Evolutionary conservation across 2,888 invertebrate species (phyloP), one percentile per base, ranked within the genome.

Genomic region (Macrophya alboannulata): DNA sequence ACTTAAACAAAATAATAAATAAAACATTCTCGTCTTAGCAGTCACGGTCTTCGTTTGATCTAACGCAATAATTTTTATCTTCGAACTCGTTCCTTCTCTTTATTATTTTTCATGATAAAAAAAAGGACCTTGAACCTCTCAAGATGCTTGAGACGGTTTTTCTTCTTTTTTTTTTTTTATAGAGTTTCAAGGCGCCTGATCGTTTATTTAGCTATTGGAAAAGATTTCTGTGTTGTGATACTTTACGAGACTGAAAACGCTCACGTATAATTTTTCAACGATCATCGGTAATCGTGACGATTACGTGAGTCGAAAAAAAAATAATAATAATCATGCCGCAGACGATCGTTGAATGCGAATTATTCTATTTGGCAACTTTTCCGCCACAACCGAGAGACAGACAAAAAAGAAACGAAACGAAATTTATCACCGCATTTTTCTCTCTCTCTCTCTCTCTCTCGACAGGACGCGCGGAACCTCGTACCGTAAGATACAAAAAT

Each of bases 401-500:
- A n/a, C n/a, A n/a, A n/a, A n/a, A n/a, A 48, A 48, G 12, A 48
- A 48, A 48, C 1, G 12, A 48, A 4, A 48, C 9, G 3, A 62
- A 62, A 62, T 62, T 25, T 62, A 62, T 62, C 40, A 71, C 71
- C 15, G 17, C 8, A 40, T 31, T 37, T 40, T 71, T 40, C 12
- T 4, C 71, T 62, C 31, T 62, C 8, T 25, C 65, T 68, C 25
- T 37, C 25, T 68, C 8, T 68, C 25, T 85, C 86, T 84, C 76
- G 82, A 82, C 86, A 88, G 74, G 0, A 51, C 4, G 4, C 55
- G 55, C 55, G 55, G n/a, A 55, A 55, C n/a, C 84, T 37, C 82
- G 81, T 15, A 79, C 25, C 76, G 83, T 40, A 85, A 84, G 85
- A 87, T 85, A 82, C 86, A 86, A 84, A 87, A 84, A 86, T 87